Percentiles rank a stretch among this genome's conserved stretches.
Evolutionary conservation across 2,888 invertebrate species (phyloP).

Genomic region (Catotricha subobsoleta): DNA sequence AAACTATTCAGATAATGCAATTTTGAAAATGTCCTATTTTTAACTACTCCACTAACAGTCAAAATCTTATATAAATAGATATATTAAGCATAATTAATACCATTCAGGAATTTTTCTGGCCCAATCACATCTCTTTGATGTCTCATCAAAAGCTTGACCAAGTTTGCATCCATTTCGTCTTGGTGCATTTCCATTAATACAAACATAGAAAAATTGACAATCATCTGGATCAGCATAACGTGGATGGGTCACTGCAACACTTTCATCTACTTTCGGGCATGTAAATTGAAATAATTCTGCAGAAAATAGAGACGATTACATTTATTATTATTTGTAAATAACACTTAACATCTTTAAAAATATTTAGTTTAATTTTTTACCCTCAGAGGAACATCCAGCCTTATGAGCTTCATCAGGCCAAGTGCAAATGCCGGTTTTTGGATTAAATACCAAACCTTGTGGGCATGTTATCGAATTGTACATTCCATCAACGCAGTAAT

Average conservation of each 20-base stretch:
- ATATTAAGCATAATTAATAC: no score
- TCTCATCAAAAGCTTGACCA: conserved; percentile 78
- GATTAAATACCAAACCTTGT: conserved; percentile 69
- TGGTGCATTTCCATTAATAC: conserved; percentile 72
- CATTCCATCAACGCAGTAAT: conserved; percentile 74
- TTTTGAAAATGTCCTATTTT: conserved; percentile 8
- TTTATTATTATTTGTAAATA: neutral
- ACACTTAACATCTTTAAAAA: neutral
- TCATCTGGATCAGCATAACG: conserved; percentile 75
- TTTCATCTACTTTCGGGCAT: conserved; percentile 61
- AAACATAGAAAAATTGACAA: conserved; percentile 83
- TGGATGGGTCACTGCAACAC: conserved; percentile 58
- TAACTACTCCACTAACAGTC: conserved; percentile 7
- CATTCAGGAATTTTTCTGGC: conserved; percentile 77
- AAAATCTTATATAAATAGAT: no score
- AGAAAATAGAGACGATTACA: conserved; percentile 11
- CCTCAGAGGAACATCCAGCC: conserved; percentile 64
- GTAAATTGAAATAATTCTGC: conserved; percentile 66
- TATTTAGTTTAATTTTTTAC: conserved; percentile 24
- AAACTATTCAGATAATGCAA: no score
- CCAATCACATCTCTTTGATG: conserved; percentile 63
- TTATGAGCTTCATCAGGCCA: conserved; percentile 88
- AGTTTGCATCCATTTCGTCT: conserved; percentile 73
- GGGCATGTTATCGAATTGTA: conserved; percentile 84
- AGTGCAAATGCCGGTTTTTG: conserved; percentile 74